Percentiles rank a stretch among this genome's conserved stretches.
Conservation (phyloP, 2,797 vertebrate genomes). For the Manis pentadactyla region DNA sequence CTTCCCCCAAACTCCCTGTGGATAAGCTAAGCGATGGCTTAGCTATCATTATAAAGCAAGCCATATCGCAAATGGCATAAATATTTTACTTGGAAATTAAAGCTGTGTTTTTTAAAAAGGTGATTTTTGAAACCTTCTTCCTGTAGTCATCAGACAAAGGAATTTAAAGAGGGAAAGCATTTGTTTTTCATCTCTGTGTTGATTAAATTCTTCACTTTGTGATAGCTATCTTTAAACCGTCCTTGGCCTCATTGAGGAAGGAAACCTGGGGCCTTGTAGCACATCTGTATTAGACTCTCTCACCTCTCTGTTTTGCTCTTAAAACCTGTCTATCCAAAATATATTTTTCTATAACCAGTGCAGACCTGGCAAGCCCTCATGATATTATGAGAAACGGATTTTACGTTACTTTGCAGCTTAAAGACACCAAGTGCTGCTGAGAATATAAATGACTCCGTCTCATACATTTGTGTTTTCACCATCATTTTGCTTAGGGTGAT, state of each 20-base stretch:
- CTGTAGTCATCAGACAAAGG: conserved; percentile 12
- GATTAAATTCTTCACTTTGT: neutral
- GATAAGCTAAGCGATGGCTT: neutral
- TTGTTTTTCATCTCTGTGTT: conserved; percentile 47
- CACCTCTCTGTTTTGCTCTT: conserved; percentile 51
- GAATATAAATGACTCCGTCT: neutral
- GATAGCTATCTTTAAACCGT: neutral
- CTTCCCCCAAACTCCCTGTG: neutral
- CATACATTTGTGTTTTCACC: conserved; percentile 7
- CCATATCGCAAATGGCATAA: neutral
- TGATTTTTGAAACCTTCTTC: conserved; percentile 30
- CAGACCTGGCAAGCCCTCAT: neutral
- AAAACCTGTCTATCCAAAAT: conserved; percentile 20
- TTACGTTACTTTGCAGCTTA: conserved; percentile 42
- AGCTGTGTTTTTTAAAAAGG: neutral
- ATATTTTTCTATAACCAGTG: conserved; percentile 18
- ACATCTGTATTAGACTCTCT: neutral
- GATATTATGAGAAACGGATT: neutral
- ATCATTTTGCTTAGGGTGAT: conserved; percentile 66
- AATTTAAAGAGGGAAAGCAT: conserved; percentile 29
- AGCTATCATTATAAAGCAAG: neutral
- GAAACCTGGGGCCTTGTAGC: neutral
- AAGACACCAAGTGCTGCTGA: neutral
- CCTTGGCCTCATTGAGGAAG: neutral
- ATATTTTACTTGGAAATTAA: conserved; percentile 50